Conservation (phyloP, 30 jellyfish, hydroid and myxozoan genomes). For the Turritopsis dohrnii region DNA sequence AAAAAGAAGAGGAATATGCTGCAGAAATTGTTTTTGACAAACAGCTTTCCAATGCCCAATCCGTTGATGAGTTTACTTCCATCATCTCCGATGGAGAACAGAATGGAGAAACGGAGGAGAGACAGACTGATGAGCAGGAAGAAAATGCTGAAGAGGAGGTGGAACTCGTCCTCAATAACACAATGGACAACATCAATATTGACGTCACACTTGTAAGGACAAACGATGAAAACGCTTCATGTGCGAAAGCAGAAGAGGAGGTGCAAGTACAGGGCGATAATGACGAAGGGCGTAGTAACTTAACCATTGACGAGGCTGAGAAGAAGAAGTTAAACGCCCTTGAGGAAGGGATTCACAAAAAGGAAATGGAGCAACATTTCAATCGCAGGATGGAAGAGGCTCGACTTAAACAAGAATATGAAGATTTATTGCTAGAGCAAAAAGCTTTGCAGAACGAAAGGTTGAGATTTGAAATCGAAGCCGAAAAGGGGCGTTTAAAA, state of each 20-base stretch:
- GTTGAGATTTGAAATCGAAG: constrained; percentile 30
- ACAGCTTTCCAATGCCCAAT: not conserved
- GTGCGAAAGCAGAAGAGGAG: not conserved
- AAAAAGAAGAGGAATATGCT: not conserved
- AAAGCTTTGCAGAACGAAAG: constrained; percentile 38
- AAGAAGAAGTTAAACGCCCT: not conserved
- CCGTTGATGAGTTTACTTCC: not conserved
- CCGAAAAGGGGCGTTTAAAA: constrained; percentile 29
- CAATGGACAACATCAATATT: not conserved
- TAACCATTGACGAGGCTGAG: not conserved
- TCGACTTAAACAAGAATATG: constrained; percentile 28
- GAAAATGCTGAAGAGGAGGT: not conserved
- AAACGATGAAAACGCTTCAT: not conserved
- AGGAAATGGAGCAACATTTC: constrained; percentile 16
- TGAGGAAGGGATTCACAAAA: constrained; percentile 17
- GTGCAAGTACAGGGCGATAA: not conserved
- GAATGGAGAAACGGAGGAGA: not conserved
- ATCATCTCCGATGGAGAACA: not conserved
- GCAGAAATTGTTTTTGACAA: not conserved
- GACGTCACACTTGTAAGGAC: not conserved
- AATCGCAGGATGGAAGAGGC: constrained; percentile 21
- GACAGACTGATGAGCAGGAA: not conserved
- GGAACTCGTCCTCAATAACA: constrained; percentile 15
- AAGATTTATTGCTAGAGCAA: constrained; percentile 29
- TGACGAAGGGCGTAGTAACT: not conserved